Evolutionary conservation across 2,888 invertebrate species (phyloP), one percentile per base, ranked within the genome.

Genomic region (Dromius quadrimaculatus): DNA sequence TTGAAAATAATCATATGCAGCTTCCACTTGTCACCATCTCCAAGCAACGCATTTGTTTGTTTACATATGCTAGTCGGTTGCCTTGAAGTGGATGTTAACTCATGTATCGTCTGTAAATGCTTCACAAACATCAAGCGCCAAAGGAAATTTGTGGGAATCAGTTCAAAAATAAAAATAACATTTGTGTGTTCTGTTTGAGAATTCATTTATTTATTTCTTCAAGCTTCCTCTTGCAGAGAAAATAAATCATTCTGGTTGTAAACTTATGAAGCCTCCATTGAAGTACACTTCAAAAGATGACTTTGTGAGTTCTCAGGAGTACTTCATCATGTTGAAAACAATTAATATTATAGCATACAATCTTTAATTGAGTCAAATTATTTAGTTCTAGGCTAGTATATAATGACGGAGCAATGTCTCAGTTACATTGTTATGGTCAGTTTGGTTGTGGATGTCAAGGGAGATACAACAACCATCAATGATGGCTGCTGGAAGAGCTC

Each of bases 11-110:
- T 66, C 66, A 66, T 38, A 57, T 66, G 66, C 57, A 45, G 66
- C 36, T 59, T 11, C 32, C 43, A 32, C 68, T 45, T 68, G 68
- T 68, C 68, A 68, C 54, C 17, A 23, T 41, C n/a, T 6, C 36
- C 36, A 41, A 41, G 47, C 23, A 43, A 50, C 65, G 50, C 54
- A 22, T 68, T 68, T 68, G 68, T 68, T 68, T 68, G 59, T n/a
- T n/a, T 38, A 54, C 43, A 34, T 22, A 17, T n/a, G 9, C 41
- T 13, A 41, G 41, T 32, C 23, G 59, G 59, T 22, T 59, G 36
- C 34, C 66, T 68, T 68, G 59, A 68, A 68, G 68, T 68, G 41
- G 54, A 59, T 68, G 68, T 68, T 59, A 68, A 68, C 68, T 28
- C 23, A 38, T 68, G 45, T 59, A 68, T 43, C 68, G 43, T 59